Evolutionary conservation across 2,113 vertebrate species (phyloP), one percentile per base, ranked within the genome.

Genomic region (Clarias gariepinus): DNA sequence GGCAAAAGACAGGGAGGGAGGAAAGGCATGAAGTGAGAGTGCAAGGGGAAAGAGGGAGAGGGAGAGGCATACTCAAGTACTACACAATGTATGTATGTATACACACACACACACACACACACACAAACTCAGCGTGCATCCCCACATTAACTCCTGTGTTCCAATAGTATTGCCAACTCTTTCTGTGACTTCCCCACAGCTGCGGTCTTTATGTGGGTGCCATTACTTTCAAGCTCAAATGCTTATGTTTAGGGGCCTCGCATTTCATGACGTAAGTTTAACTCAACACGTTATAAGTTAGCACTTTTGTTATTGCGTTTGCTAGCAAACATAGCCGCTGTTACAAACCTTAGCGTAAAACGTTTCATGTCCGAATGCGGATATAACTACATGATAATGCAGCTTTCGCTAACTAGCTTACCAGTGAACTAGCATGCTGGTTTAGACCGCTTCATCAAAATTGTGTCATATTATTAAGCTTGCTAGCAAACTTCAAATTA

Each of bases 1-100:
- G 55, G 16, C 23, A 86, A 33, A 57, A 55, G 47, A 71, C 23
- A 12, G 47, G 60, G 47, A 23, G 87, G 28, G 87, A 41, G 18
- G 79, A 68, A 28, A 18, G 58, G 60, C 30, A 25, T 84, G 36
- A 84, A 41, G 84, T 47, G 88, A 80, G 74, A 71, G 61, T 76
- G 60, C 52, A 81, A 89, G 18, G 25, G 33, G 41, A 69, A 30
- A 86, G 68, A 80, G 60, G 9, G 58, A 78, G 64, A 21, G 79
- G 18, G 25, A 77, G 79, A 21, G 30, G 55, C 68, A 8, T n/a
- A 82, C 19, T 53, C 12, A 53, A 77, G 47, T 77, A 12, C 15
- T 53, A 28, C 4, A 15, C 74, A 77, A 15, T 25, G 55, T 58
- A 18, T 25, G 25, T 3, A 52, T 19, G 19, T 18, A 71, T 12